A percentile compares a stretch with the other conserved stretches of the same genome.
These are phyloP conservation scores for Andrena minutula DNA, from an alignment of 2,888 invertebrate genomes.

Conservation along the genomic window DNA sequence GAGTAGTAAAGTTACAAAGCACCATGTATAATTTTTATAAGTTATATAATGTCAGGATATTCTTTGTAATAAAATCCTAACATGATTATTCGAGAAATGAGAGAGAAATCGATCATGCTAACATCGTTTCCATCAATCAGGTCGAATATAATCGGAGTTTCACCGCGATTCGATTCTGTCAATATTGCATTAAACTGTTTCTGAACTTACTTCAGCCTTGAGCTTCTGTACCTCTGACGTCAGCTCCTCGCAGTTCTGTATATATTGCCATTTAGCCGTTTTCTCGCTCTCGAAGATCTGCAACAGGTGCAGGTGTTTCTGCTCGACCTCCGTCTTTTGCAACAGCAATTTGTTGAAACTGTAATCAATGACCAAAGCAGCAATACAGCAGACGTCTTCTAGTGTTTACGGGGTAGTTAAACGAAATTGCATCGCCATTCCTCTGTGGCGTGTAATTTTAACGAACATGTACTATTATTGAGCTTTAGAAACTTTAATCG, in stretches of 20 bases:
- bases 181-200: neutral
- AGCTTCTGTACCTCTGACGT: conserved; percentile 95
- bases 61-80: no score
- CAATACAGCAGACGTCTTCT: neutral
- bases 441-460: neutral
- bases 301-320: conserved; percentile 95
- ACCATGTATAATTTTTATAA: no score
- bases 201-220: conserved; percentile 90
- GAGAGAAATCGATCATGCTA: no score
- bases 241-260: conserved; percentile 96
- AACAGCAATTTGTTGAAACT: conserved; percentile 95
- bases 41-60: no score
- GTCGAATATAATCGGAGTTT: neutral
- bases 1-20: no score
- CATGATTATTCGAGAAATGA: no score
- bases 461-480: neutral
- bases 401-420: conserved; percentile 7
- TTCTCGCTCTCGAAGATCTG: conserved; percentile 96
- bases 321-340: conserved; percentile 96
- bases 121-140: no score
- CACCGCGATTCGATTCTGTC: neutral
- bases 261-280: conserved; percentile 97
- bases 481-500: neutral
- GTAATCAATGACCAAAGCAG: conserved; percentile 71
- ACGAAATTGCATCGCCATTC: neutral